Evolutionary conservation across 2,888 invertebrate species (phyloP).

Genomic region (Drosophila barbarae): DNA sequence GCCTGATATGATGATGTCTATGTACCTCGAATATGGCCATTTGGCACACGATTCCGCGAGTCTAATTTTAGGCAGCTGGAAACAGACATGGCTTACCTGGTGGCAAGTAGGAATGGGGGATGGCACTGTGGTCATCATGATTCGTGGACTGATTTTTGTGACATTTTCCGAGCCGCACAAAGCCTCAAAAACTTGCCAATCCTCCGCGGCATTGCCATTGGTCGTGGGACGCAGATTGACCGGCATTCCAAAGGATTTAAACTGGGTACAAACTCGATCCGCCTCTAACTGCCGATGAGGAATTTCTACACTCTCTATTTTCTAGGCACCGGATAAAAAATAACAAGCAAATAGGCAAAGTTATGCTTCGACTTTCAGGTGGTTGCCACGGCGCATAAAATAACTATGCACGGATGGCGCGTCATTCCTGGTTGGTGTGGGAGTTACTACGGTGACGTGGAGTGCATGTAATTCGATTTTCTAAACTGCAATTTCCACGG

Average conservation of each 20-base stretch:
- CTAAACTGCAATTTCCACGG: conserved; percentile 45
- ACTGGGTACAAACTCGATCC: conserved; percentile 9
- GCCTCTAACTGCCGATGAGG: conserved; percentile 30
- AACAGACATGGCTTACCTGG: conserved; percentile 39
- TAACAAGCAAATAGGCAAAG: conserved; percentile 43
- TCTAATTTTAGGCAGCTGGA: conserved; percentile 44
- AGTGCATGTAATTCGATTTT: conserved; percentile 48
- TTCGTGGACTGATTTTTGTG: background rate
- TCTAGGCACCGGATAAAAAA: conserved; percentile 44
- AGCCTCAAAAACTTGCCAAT: conserved; percentile 87
- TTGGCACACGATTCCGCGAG: conserved; percentile 64
- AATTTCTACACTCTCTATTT: conserved; percentile 53
- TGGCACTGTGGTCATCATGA: conserved; percentile 46
- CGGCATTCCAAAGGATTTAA: conserved; percentile 47
- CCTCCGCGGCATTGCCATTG: conserved; percentile 82
- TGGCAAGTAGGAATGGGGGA: conserved; percentile 1
- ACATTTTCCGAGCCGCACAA: conserved; percentile 79
- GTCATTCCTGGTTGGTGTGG: background rate
- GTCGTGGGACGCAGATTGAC: conserved; percentile 55
- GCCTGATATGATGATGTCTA: conserved; percentile 31
- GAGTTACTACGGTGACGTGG: conserved; percentile 64
- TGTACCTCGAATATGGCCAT: conserved; percentile 47
- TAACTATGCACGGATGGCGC: conserved; percentile 55
- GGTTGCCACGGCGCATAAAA: conserved; percentile 63
- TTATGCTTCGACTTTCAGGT: conserved; percentile 41